Base-by-base conservation (phyloP, 2,888 invertebrate species). In the Endotricha flammealis region DNA sequence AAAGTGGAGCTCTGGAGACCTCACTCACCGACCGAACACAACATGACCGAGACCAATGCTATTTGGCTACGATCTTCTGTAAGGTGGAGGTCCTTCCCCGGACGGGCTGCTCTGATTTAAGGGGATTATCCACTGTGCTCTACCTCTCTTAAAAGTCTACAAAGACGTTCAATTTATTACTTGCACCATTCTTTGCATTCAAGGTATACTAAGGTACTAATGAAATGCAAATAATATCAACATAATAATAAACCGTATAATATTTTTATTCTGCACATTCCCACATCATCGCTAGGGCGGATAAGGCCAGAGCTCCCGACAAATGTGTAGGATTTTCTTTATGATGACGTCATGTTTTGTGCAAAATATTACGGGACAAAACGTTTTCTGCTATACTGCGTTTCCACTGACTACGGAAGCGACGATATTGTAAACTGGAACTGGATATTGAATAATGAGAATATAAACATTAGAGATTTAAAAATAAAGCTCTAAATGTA, bases 251-350 rank as follows among this genome's bases (percentile, higher is more conserved):
- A 20, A 8, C 6, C 20, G 20, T n/a, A 20, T n/a, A 20, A 20
- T 20, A 20, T 20, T 20, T 20, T 20, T 20, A 6, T 20, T 7
- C 4, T 20, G 20, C 36, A 33, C 36, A 33, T 46, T 34, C 35
- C 12, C 41, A 43, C 44, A 41, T 49, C 38, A 46, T 44, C 37
- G 48, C 47, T 46, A 41, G 32, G 37, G 36, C 32, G 30, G 42
- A 42, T 44, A 42, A 42, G 41, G 38, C 38, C 38, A 29, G 48
- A 34, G 24, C 27, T 11, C 33, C 33, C 39, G 30, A 45, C 37
- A 42, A 53, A 47, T 47, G 46, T 41, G 39, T 43, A 31, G 45
- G 43, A 48, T 51, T 47, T 48, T 39, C 36, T 44, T 46, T 44
- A 44, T 36, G 40, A 42, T 38, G 34, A 20, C 27, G 32, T 25